phyloP scores from a whole-genome alignment of 2,888 invertebrate genomes.

The Apodemia mormo region DNA sequence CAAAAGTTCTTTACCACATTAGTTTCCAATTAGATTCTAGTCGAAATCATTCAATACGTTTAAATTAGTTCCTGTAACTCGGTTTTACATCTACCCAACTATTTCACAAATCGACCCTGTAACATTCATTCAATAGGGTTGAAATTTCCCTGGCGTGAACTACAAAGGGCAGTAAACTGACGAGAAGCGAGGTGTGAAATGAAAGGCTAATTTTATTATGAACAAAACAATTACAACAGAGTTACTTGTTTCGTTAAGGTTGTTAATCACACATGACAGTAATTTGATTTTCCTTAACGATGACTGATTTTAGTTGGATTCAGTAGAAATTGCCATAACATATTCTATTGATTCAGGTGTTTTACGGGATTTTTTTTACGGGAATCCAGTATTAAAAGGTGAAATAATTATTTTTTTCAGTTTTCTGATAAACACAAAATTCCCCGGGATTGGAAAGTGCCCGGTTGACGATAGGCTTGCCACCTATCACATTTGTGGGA shows the following conservation, averaged over 20 bases:
- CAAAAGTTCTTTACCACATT: not conserved
- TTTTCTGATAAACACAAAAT: no score
- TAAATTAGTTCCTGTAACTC: slow-evolving; percentile 37
- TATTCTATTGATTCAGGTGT: not conserved
- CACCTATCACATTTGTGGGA: no score
- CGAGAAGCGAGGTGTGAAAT: slow-evolving; percentile 53
- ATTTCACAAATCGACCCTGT: not conserved
- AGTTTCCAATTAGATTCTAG: slow-evolving; percentile 26
- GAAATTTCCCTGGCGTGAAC: slow-evolving; percentile 19
- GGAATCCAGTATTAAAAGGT: no score
- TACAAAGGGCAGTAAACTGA: slow-evolving; percentile 45
- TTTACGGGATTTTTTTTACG: no score
- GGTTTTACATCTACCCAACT: not conserved
- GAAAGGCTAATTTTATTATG: slow-evolving; percentile 60
- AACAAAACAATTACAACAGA: slow-evolving; percentile 48
- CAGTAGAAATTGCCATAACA: slow-evolving; percentile 28
- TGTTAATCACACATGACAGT: slow-evolving; percentile 31
- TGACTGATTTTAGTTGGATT: slow-evolving; percentile 7
- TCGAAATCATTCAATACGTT: slow-evolving; percentile 37
- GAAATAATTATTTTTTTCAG: no score
- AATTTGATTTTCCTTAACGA: slow-evolving; percentile 30
- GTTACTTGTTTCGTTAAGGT: slow-evolving; percentile 11
- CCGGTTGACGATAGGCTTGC: no score
- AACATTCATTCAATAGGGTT: slow-evolving; percentile 21
- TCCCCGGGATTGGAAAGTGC: no score